phyloP scores from a whole-genome alignment of 2,888 invertebrate genomes.

The Hyposoter didymator region DNA sequence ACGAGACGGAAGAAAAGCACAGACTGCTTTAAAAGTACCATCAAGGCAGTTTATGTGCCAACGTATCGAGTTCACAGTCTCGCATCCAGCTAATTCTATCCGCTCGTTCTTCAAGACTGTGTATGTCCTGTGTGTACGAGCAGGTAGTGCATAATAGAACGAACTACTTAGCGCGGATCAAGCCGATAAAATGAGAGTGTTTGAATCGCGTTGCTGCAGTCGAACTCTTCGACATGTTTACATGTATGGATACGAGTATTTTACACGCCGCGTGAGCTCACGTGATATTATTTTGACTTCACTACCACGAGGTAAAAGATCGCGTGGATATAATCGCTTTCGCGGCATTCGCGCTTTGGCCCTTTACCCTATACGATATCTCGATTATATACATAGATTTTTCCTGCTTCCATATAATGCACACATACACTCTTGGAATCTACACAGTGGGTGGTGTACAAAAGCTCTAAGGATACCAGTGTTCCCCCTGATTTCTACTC shows the following conservation, averaged over 20 bases:
- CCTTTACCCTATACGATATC: constrained; percentile 46
- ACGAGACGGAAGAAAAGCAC: constrained; percentile 35
- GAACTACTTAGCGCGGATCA: constrained; percentile 59
- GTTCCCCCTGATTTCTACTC: constrained; percentile 40
- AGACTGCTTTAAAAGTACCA: constrained; percentile 34
- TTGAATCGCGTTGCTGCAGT: constrained; percentile 45
- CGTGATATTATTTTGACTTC: constrained; percentile 38
- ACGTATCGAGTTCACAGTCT: constrained; percentile 45
- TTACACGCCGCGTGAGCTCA: background rate
- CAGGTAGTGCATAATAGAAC: constrained; percentile 25
- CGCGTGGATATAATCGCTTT: constrained; percentile 50
- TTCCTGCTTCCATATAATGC: constrained; percentile 4
- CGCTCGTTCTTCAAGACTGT: constrained; percentile 45
- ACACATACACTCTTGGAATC: background rate
- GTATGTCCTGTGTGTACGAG: background rate
- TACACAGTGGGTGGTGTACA: background rate
- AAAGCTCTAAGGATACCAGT: constrained; percentile 20
- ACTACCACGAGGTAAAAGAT: constrained; percentile 29
- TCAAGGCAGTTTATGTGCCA: constrained; percentile 22
- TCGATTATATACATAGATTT: constrained; percentile 46
- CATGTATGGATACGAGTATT: background rate
- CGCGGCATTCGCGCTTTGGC: constrained; percentile 33
- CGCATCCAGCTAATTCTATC: constrained; percentile 70
- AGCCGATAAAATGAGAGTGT: constrained; percentile 56
- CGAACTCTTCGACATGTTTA: constrained; percentile 36